Base-by-base conservation (phyloP, 2,888 invertebrate genomes). In the Beris chalybata region DNA sequence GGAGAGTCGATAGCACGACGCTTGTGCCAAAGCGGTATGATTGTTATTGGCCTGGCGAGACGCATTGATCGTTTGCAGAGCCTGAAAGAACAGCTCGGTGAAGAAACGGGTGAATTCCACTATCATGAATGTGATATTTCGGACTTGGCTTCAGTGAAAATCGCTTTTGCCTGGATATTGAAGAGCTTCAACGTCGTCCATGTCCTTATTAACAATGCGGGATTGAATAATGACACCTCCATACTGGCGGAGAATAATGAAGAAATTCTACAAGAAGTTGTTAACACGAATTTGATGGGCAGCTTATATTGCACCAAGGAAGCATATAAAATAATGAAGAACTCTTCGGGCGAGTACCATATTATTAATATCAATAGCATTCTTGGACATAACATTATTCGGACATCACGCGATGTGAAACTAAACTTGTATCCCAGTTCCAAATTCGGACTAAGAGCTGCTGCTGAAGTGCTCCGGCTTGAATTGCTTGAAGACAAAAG, bases 201-300 rank as follows among this genome's bases (percentile, higher is more conserved):
- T 73, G 80, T 87, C 1, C 79, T 86, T 38, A 74, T 87, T 7
- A 87, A 87, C 73, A 86, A 85, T 73, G 86, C 86, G 4, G 86
- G 83, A 6, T 73, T 84, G 44, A 64, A 72, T 15, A 72, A 73
- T 54, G 71, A 70, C 48, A 72, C 74, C 1, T 70, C 72, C 32
- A 71, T 76, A 13, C 66, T 76, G 11, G 74, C 73, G 13, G 56
- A 68, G 15, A 52, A 58, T 44, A 75, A 76, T 68, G 74, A 75
- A 63, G 71, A 71, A 3, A 70, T 71, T 6, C 67, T 76, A 13
- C 71, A 75, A 67, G 71, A 76, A 31, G 72, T 79, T 0, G 77
- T 84, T 2, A 80, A 83, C 71, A 78, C 79, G 4, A 84, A 84
- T 74, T 67, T 82, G 0, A 79, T 78, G 69, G 83, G 81, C 0